Evolutionary conservation across 2,888 invertebrate genomes (phyloP).

Genomic region (Cerceris rybyensis): DNA sequence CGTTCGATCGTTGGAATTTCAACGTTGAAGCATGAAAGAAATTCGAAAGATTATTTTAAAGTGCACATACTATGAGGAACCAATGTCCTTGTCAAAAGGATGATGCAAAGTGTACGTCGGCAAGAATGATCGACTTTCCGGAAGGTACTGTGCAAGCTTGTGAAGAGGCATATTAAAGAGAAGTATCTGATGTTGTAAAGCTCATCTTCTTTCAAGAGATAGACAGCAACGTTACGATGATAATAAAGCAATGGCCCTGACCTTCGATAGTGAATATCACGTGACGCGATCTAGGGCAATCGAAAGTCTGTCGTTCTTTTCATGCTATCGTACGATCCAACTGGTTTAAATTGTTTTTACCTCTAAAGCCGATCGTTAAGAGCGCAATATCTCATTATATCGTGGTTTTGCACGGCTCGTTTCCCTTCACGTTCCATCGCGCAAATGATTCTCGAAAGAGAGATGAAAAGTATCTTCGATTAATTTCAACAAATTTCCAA

Average conservation of each 20-base stretch:
- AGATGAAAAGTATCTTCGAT: no score
- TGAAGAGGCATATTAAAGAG: no score
- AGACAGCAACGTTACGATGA: not conserved
- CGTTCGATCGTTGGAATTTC: no score
- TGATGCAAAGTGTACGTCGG: no score
- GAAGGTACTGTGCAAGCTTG: no score
- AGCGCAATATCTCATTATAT: constrained; percentile 28
- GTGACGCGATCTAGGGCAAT: constrained; percentile 39
- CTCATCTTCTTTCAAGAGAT: not conserved
- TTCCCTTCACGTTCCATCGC: not conserved
- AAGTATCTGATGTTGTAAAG: not conserved
- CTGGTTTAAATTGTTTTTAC: constrained; percentile 16
- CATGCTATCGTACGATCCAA: constrained; percentile 8
- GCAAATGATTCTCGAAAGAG: not conserved
- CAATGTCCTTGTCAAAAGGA: no score
- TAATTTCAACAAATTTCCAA: no score
- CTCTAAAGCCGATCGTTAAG: constrained; percentile 5
- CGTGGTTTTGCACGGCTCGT: not conserved
- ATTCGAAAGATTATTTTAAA: no score
- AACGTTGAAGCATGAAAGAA: no score
- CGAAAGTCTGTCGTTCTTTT: constrained; percentile 37
- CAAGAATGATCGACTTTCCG: no score
- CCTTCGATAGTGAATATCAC: constrained; percentile 43
- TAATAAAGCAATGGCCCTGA: constrained; percentile 40
- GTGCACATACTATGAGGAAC: no score